These are phyloP conservation scores for Planococcus citri DNA, from an alignment of 1,140 invertebrate species.

Conservation along the genomic window DNA sequence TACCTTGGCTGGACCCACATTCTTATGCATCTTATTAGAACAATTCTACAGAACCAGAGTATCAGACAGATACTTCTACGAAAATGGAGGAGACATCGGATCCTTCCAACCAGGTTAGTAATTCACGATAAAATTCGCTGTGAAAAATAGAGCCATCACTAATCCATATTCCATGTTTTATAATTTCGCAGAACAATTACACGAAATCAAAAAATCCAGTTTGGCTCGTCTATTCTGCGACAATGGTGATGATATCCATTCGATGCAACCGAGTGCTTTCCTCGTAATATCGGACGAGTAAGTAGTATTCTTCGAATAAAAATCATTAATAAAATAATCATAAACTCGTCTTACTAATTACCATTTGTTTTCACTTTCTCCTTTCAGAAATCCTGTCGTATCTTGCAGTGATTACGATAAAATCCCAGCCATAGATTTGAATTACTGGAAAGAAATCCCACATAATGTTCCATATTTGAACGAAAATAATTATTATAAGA, in stretches of 20 bases:
- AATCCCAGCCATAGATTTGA: slow-evolving; percentile 50
- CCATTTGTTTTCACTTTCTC: background rate
- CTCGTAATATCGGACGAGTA: slow-evolving; percentile 43
- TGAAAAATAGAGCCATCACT: background rate
- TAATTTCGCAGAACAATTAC: slow-evolving; percentile 56
- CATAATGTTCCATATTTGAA: slow-evolving; percentile 20
- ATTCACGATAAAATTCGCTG: background rate
- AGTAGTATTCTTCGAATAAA: slow-evolving; percentile 30
- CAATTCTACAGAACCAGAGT: slow-evolving; percentile 76
- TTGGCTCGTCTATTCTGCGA: slow-evolving; percentile 77
- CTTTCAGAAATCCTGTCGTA: slow-evolving; percentile 50
- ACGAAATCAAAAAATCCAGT: slow-evolving; percentile 67
- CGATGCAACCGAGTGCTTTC: slow-evolving; percentile 59
- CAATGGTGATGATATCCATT: slow-evolving; percentile 59
- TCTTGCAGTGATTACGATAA: slow-evolving; percentile 40
- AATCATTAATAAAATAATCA: background rate
- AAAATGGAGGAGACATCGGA: slow-evolving; percentile 47
- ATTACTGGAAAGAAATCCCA: slow-evolving; percentile 29
- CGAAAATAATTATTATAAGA: slow-evolving; percentile 23
- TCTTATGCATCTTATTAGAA: slow-evolving; percentile 75
- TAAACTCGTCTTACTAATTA: background rate
- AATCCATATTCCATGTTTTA: background rate
- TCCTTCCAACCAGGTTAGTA: slow-evolving; percentile 60
- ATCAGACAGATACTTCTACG: slow-evolving; percentile 74
- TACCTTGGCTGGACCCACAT: slow-evolving; percentile 76